Conservation (phyloP, 1,140 invertebrate genomes). For the Euborellia annulipes region DNA sequence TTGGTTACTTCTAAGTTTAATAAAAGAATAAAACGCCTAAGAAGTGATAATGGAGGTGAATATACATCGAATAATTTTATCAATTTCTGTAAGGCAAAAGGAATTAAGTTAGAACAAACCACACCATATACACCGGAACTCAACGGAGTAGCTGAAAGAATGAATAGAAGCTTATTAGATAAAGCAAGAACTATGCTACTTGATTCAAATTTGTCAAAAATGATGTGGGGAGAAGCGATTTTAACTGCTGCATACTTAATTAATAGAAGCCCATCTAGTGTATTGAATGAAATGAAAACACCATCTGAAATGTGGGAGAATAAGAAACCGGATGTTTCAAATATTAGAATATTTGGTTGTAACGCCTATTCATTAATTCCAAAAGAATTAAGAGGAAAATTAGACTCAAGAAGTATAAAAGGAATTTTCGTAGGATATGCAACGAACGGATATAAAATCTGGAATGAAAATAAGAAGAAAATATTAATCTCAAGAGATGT, state of each 20-base stretch:
- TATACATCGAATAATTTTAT: constrained; percentile 7
- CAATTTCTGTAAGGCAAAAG: constrained; percentile 6
- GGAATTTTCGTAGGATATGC: constrained; percentile 10
- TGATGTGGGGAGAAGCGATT: neutral
- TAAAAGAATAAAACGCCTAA: constrained; percentile 4
- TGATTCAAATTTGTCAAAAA: neutral
- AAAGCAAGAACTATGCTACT: neutral
- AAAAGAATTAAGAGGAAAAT: constrained; percentile 11
- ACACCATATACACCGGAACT: neutral
- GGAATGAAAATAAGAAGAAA: constrained; percentile 1
- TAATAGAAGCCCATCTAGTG: constrained; percentile 4
- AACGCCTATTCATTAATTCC: constrained; percentile 10
- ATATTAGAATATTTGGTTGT: constrained; percentile 12
- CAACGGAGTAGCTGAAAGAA: constrained; percentile 1
- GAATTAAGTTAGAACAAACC: constrained; percentile 10
- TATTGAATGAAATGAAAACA: neutral
- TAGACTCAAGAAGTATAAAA: constrained; percentile 6
- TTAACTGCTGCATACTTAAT: neutral
- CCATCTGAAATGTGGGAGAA: neutral
- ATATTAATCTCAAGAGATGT: constrained; percentile 5
- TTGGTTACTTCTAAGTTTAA: constrained; percentile 1
- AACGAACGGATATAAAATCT: constrained; percentile 9
- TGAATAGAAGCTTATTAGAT: neutral
- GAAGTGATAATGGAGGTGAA: constrained; percentile 16
- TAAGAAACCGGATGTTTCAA: constrained; percentile 11